Evolutionary conservation across 2,113 vertebrate genomes (phyloP), one percentile per base, ranked within the genome.

Genomic region (Mixornis gularis): DNA sequence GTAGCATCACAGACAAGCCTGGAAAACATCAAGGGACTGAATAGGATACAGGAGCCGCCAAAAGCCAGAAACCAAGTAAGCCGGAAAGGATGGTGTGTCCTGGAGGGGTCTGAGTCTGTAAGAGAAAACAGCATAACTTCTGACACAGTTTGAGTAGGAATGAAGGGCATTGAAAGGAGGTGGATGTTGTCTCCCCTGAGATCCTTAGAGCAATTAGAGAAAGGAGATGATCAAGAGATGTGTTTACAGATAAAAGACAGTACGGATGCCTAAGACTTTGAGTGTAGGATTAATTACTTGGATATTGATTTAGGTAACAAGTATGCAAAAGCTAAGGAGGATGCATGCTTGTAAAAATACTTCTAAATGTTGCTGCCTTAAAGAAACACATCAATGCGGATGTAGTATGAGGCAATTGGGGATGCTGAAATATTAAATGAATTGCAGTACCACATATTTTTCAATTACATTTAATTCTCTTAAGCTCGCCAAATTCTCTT

Each of bases 221-320:
- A 80, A 91, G 81, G 74, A 94, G 89, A 95, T 59, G 59, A 95
- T 81, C 51, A 69, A 58, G 80, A 90, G 62, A 40, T 80, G 20
- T 91, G 43, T 95, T 97, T 93, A 79, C 77, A 95, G 78, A 90
- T 95, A 77, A 95, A 94, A 94, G 59, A 71, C 59, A 85, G 41
- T 41, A 30, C 65, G 44, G 29, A 83, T 43, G 56, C 51, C 70
- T 49, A 79, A 66, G 56, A 60, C 88, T 95, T 95, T 95, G 81
- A 95, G 92, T 93, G 85, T 46, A 92, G 78, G 93, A 96, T 96
- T 97, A 97, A 97, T 89, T 91, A 96, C 64, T 79, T 87, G 59
- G 36, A 59, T 97, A 97, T 96, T 93, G 95, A 96, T 96, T 94
- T 93, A 55, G 34, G 77, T 95, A 95, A 79, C 25, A 92, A 92